Evolutionary conservation across 2,113 vertebrate genomes (phyloP), one percentile per base, ranked within the genome.

Genomic region (Lagopus leucura): DNA sequence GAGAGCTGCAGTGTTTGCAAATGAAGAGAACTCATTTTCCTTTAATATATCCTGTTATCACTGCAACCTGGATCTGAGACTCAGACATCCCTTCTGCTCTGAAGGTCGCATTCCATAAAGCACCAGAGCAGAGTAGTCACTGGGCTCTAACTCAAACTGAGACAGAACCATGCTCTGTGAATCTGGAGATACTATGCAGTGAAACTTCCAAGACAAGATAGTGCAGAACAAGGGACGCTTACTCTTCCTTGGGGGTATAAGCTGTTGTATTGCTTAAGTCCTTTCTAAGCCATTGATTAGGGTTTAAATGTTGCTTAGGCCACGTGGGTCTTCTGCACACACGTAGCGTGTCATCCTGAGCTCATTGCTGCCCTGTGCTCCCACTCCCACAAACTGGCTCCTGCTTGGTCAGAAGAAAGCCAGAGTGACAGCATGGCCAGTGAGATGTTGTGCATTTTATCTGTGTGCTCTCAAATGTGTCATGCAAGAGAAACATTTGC

Each of bases 361-460:
- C 43, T 84, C 38, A 2, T 22, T 22, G 66, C 81, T n/a, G 83
- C 55, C 60, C 40, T 2, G 0, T 65, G 55, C 69, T 74, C 22
- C 79, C 60, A 73, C 8, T 90, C 4, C 21, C 36, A 36, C 25
- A 50, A 11, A 4, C 52, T 14, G 67, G 2, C 64, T 36, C 22
- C 28, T 27, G 14, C 28, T 32, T 8, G 28, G 20, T 38, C 13
- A 9, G 60, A 52, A 76, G 82, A 57, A 38, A 69, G 3, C 48
- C 45, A 34, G 16, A 20, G 11, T 4, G 12, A 6, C 63, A 88
- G 55, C 32, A 2, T 4, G 55, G 72, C 28, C 21, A 2, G 10
- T 4, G 58, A 60, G 48, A 42, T 40, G 10, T 47, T 42, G 15
- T 1, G 27, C 10, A 0, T 70, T 71, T 34, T 1, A 0, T 11